Evolutionary conservation across 2,797 vertebrate genomes (phyloP), one percentile per base, ranked within the genome.

Genomic region (Sarcophilus harrisii): DNA sequence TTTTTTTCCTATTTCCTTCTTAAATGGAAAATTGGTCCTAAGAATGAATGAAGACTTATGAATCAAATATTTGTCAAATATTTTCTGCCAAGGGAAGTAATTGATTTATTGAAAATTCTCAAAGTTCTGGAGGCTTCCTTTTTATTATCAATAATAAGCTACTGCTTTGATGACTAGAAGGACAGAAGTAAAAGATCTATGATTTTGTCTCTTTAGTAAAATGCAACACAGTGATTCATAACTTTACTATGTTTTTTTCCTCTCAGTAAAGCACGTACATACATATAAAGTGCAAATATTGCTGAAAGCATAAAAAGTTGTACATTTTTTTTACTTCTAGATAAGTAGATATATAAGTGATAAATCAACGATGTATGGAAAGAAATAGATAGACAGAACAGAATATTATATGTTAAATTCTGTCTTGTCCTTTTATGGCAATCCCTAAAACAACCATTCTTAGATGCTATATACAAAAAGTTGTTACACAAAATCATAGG

Each of bases 41-140:
- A 96, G 62, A 54, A 60, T 90, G 57, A 92, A 55, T 94, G 81
- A 93, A 87, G 66, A 91, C 28, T 81, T n/a, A 91, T 54, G 73
- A 91, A 95, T 93, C 81, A 93, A 90, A 92, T 11, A 54, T 58
- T 66, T 10, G 3, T 4, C 18, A n/a, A 90, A 0, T 81, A 3
- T 89, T 38, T 93, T 90, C 54, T 96, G 94, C 92, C 32, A 54
- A 54, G 73, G 73, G 73, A 87, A 45, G 8, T 49, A 87, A 87
- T 87, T 87, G 38, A 49, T 49, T 87, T 27, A 87, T 87, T 87
- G 73, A 87, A 87, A 4, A 38, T 87, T 28, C 49, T 52, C 0
- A 1, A 58, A 45, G 66, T 95, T 90, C 93, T 58, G 13, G 38
- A 91, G 81, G 54, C 38, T 32, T 95, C 16, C 58, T 87, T 55